phyloP scores from a whole-genome alignment of 2,888 invertebrate genomes.

The Meta bourneti region DNA sequence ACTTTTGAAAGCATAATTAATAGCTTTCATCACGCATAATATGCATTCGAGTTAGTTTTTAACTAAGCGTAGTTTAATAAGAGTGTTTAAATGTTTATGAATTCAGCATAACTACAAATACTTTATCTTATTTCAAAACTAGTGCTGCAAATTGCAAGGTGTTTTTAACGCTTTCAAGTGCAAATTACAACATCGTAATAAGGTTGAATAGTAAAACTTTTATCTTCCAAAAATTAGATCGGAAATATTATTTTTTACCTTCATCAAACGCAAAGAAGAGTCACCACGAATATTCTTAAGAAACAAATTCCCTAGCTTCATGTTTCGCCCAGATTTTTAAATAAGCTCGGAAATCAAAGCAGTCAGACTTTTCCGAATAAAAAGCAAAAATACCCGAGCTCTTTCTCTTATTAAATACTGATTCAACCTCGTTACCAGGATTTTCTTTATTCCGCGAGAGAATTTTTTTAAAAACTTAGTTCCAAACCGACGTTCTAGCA shows the following conservation, averaged over 20 bases:
- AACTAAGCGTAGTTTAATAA: no score
- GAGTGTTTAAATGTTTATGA: no score
- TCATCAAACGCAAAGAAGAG: background rate
- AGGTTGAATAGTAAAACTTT: background rate
- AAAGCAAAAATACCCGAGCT: background rate
- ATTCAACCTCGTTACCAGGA: constrained; percentile 45
- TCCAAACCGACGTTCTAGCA: background rate
- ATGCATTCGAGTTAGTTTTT: no score
- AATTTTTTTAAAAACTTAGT: constrained; percentile 23
- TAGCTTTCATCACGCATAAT: no score
- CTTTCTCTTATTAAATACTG: constrained; percentile 52
- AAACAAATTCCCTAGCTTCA: background rate
- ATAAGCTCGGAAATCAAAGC: background rate
- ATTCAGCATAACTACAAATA: no score
- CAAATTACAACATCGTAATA: background rate
- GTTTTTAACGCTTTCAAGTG: background rate
- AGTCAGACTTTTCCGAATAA: background rate
- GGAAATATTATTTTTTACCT: background rate
- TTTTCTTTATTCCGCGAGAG: constrained; percentile 10
- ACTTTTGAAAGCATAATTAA: no score
- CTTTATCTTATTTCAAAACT: background rate
- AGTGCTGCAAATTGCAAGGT: background rate
- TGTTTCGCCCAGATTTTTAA: background rate
- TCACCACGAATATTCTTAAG: background rate
- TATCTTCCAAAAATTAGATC: background rate